Evolutionary conservation across 2,888 invertebrate genomes (phyloP).

Genomic region (Hydriomena furcata): DNA sequence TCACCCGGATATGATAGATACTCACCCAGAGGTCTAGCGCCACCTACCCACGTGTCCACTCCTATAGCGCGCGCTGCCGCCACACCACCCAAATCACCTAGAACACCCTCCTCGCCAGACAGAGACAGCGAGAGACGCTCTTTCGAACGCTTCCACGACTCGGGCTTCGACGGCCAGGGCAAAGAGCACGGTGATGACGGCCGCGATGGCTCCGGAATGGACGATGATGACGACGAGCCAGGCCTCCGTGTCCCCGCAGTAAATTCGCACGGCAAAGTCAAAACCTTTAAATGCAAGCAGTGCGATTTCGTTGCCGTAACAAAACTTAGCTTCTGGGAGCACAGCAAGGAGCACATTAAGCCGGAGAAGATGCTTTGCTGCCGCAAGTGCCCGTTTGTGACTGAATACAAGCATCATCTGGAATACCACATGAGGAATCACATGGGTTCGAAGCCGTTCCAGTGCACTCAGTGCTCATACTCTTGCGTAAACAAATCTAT

Average conservation of each 20-base stretch:
- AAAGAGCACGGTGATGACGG: slow-evolving; percentile 72
- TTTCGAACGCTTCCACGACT: slow-evolving; percentile 76
- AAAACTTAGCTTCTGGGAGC: slow-evolving; percentile 97
- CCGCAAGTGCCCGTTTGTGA: slow-evolving; percentile 97
- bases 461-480: slow-evolving; percentile 94
- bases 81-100: slow-evolving; percentile 74
- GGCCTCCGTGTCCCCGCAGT: slow-evolving; percentile 85
- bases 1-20: slow-evolving; percentile 65
- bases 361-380: slow-evolving; percentile 96
- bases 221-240: slow-evolving; percentile 83
- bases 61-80: slow-evolving; percentile 65
- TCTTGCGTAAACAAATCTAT: slow-evolving; percentile 99
- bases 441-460: slow-evolving; percentile 96
- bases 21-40: slow-evolving; percentile 61
- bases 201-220: slow-evolving; percentile 74
- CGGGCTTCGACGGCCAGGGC: slow-evolving; percentile 72
- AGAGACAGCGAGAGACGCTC: slow-evolving; percentile 60
- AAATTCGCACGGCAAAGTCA: slow-evolving; percentile 92
- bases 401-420: slow-evolving; percentile 99
- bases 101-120: slow-evolving; percentile 64
- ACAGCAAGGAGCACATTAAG: slow-evolving; percentile 95
- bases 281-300: slow-evolving; percentile 96
- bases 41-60: slow-evolving; percentile 65
- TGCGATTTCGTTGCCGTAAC: slow-evolving; percentile 93
- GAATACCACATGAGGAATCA: slow-evolving; percentile 99